These are phyloP conservation scores for Erebia aethiops DNA, from an alignment of 2,888 invertebrate genomes.

Conservation along the genomic window DNA sequence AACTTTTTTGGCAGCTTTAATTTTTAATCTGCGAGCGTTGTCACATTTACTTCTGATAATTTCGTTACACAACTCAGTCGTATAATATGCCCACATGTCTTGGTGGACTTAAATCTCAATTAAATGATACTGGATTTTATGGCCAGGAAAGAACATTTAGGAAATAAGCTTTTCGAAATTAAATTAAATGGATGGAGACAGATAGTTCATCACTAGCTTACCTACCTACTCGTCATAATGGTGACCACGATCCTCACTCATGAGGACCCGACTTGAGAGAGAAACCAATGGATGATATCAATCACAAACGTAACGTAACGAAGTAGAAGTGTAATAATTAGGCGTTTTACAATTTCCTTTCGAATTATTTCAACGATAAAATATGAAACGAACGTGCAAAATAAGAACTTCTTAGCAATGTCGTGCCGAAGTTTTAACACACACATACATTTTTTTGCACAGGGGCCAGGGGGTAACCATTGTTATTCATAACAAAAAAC, in stretches of 20 bases:
- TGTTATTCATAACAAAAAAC: conserved; percentile 68
- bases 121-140: background rate
- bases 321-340: no score
- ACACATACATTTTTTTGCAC: conserved; percentile 32
- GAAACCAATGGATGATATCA: no score
- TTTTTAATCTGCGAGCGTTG: conserved; percentile 54
- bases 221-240: no score
- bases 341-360: no score
- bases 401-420: background rate
- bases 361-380: background rate
- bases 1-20: conserved; percentile 58
- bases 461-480: conserved; percentile 59
- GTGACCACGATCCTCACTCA: no score
- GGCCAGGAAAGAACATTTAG: background rate
- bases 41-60: background rate
- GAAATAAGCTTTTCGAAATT: background rate
- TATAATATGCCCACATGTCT: background rate
- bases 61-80: background rate
- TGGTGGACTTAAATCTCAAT: background rate
- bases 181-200: background rate
- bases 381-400: background rate
- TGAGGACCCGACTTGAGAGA: no score
- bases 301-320: no score
- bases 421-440: conserved; percentile 9
- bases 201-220: no score